Conservation (phyloP, 2,797 vertebrate genomes). For the Muraenolepis orangiensis region DNA sequence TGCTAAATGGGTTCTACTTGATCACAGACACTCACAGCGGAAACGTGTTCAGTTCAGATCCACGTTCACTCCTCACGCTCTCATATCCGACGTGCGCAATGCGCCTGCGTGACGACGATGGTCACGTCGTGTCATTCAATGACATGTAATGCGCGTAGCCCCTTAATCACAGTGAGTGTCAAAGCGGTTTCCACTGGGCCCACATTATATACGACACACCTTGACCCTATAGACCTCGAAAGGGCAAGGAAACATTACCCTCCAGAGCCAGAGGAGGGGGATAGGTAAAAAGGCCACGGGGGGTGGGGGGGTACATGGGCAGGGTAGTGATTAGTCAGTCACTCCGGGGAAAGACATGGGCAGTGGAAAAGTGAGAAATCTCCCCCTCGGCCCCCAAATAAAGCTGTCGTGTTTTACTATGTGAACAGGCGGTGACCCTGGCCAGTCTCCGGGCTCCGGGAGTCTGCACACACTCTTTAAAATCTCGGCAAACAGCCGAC, state of each 20-base stretch:
- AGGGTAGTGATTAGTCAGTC: constrained; percentile 47
- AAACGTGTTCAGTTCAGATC: neutral
- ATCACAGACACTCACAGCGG: neutral
- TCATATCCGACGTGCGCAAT: no score
- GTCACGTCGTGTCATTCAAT: neutral
- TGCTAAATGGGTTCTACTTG: neutral
- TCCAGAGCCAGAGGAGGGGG: neutral
- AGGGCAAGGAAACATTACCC: neutral
- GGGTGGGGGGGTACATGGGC: neutral
- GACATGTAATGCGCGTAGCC: neutral
- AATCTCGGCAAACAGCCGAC: constrained; percentile 11
- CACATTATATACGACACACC: neutral
- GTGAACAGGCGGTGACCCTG: constrained; percentile 41
- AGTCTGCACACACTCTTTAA: constrained; percentile 17
- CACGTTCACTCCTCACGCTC: neutral
- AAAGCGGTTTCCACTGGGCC: neutral
- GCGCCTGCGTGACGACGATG: neutral
- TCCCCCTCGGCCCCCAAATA: constrained; percentile 29
- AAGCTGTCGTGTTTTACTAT: constrained; percentile 49
- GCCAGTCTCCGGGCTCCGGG: constrained; percentile 40
- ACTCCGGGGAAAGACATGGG: constrained; percentile 30
- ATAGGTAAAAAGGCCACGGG: neutral
- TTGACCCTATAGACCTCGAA: neutral
- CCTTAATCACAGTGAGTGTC: neutral
- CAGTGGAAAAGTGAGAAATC: constrained; percentile 37